Base-by-base conservation (phyloP, 2,113 vertebrate genomes). In the Coturnix japonica region DNA sequence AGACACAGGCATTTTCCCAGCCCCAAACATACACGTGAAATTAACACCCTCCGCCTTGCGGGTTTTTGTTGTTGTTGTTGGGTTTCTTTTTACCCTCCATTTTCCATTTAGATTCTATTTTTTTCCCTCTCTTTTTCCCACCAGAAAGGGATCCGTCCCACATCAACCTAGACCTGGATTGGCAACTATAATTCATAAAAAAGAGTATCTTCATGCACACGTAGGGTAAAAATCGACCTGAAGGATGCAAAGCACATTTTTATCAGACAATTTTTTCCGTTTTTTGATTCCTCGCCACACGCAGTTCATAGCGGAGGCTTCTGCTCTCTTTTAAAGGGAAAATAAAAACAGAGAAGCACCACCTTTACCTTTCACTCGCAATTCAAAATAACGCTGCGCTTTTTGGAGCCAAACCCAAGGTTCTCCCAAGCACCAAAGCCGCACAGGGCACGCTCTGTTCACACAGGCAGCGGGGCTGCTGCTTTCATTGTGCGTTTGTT, bases 381-480 rank as follows among this genome's bases (percentile, higher is more conserved):
- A 94, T 66, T 94, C 57, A 93, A 95, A 97, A 96, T 90, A 92
- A 71, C 90, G 59, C 47, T 41, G 71, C 85, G 90, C 81, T 94
- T 94, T 78, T 78, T 94, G 81, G 74, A 96, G 94, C 97, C 91
- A 91, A 96, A 97, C 43, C 76, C 93, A 94, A 97, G 94, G 94
- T 95, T 97, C 94, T 91, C 87, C 81, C 93, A 81, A 91, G 47
- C 84, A 41, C 11, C 81, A 94, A 66, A 93, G 23, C 85, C 89
- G 86, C 89, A 89, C 73, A 81, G 80, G 89, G 15, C 77, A 76
- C 63, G 72, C 75, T 72, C 87, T 54, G 39, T 86, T 15, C n/a
- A 79, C 54, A 57, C 53, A 82, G 77, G 72, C 30, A 96, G 91
- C 91, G 19, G 64, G 93, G 64, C 84, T 95, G n/a, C 89, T 80